These are phyloP conservation scores for Tribolium castaneum DNA, from an alignment of 1,140 invertebrate species.

Conservation along the genomic window DNA sequence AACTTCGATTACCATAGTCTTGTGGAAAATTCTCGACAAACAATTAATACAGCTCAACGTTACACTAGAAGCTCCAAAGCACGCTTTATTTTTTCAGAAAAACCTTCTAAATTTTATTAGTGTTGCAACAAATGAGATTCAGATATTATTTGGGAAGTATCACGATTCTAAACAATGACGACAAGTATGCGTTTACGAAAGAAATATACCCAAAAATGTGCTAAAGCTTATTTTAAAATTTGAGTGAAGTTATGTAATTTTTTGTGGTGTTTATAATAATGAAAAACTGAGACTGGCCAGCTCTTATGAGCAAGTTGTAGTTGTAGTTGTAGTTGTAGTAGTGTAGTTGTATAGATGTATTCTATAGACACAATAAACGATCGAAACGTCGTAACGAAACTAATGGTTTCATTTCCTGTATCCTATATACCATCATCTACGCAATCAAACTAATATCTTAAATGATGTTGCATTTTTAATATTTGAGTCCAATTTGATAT, in stretches of 20 bases:
- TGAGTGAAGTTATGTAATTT: not conserved
- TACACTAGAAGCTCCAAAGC: conserved; percentile 18
- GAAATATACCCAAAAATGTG: not conserved
- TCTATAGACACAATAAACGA: too few species aligned
- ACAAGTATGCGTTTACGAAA: conserved; percentile 20
- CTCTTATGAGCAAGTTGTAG: too few species aligned
- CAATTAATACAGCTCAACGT: conserved; percentile 38
- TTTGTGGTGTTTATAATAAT: too few species aligned
- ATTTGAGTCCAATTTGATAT: too few species aligned
- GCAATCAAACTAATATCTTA: too few species aligned
- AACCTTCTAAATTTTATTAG: conserved; percentile 42
- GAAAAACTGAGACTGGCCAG: too few species aligned
- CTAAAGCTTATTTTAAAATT: conserved; percentile 1
- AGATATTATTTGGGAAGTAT: conserved; percentile 41
- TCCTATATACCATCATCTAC: too few species aligned
- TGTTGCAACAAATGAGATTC: conserved; percentile 34
- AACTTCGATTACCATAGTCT: conserved; percentile 37
- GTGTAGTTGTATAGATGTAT: too few species aligned
- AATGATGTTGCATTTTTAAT: too few species aligned
- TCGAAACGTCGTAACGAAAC: too few species aligned
- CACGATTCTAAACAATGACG: conserved; percentile 46
- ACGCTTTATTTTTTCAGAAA: conserved; percentile 37
- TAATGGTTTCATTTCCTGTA: too few species aligned
- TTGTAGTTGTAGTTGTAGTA: too few species aligned
- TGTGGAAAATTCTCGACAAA: conserved; percentile 48